Percentiles rank a stretch among this genome's conserved stretches.
Evolutionary conservation across 2,888 invertebrate species (phyloP).

Genomic region (Amorpha juglandis): DNA sequence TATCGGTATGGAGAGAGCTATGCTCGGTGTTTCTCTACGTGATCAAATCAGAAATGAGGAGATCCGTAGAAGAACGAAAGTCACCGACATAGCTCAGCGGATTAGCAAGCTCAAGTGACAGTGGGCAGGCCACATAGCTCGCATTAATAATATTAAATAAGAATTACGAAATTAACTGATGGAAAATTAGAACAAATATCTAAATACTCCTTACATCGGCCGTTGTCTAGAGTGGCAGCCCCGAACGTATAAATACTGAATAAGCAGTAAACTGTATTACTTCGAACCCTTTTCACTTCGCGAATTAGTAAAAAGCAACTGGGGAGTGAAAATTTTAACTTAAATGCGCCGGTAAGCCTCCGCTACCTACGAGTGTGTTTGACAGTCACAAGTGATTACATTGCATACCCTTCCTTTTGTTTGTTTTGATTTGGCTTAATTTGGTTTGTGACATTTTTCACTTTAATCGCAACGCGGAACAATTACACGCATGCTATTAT

Average conservation of each 20-base stretch:
- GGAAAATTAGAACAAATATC: conserved; percentile 67
- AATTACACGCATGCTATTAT: background rate
- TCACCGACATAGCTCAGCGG: no score
- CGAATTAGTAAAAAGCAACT: conserved; percentile 84
- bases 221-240: conserved; percentile 71
- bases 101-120: no score
- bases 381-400: conserved; percentile 82
- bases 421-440: conserved; percentile 80
- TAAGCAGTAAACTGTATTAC: conserved; percentile 85
- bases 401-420: conserved; percentile 76
- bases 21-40: no score
- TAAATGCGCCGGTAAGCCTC: conserved; percentile 78
- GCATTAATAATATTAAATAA: background rate
- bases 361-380: conserved; percentile 79
- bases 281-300: conserved; percentile 85
- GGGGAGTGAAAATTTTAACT: conserved; percentile 84
- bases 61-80: no score
- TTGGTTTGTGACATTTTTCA: conserved; percentile 78
- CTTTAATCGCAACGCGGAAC: conserved; percentile 8
- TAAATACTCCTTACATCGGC: conserved; percentile 73
- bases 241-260: conserved; percentile 82
- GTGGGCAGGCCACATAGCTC: no score
- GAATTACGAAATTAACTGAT: conserved; percentile 44
- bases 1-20: no score
- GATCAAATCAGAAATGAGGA: no score